Evolutionary conservation across 2,797 vertebrate genomes (phyloP), one percentile per base, ranked within the genome.

Genomic region (Philypnodon macrostomus): DNA sequence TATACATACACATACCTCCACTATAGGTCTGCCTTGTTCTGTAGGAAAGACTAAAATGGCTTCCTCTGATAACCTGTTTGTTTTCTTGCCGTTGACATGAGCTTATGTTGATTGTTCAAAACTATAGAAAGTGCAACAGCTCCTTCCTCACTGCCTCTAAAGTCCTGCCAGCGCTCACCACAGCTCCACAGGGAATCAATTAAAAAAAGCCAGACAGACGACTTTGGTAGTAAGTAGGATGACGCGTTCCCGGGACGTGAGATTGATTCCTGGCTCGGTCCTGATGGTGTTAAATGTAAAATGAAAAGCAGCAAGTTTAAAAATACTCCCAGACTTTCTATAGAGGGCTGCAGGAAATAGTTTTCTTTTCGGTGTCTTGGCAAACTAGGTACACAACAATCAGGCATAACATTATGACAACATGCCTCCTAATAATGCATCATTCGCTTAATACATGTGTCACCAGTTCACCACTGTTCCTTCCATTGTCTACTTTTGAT

Each of bases 181-280:
- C 47, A 23, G 36, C 59, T 64, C 66, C 26, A 11, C 29, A 0
- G 67, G 67, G 69, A 75, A 63, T 75, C 67, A 78, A 75, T 74
- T 74, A 74, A 49, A 65, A 57, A 60, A 57, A 52, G 19, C n/a
- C 10, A 7, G 12, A 12, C 44, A 46, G 34, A 47, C 49, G 54
- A 45, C 56, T 73, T 70, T 23, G 55, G 70, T 67, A 23, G 7
- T 32, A 34, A 63, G 57, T 13, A 27, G 44, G 63, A 40, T 50
- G 67, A 50, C 3, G 13, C 36, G 48, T 31, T 54, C 51, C 17
- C n/a, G 13, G 53, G 30, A 55, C 29, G 47, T 34, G 35, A 57
- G 34, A 58, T 32, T 11, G 15, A 72, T 47, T 61, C 26, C 40
- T 35, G 36, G 30, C 48, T 59, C 45, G 49, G 35, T 52, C 30